Base-by-base conservation (phyloP, 2,113 vertebrate species). In the Chloropsis hardwickii region DNA sequence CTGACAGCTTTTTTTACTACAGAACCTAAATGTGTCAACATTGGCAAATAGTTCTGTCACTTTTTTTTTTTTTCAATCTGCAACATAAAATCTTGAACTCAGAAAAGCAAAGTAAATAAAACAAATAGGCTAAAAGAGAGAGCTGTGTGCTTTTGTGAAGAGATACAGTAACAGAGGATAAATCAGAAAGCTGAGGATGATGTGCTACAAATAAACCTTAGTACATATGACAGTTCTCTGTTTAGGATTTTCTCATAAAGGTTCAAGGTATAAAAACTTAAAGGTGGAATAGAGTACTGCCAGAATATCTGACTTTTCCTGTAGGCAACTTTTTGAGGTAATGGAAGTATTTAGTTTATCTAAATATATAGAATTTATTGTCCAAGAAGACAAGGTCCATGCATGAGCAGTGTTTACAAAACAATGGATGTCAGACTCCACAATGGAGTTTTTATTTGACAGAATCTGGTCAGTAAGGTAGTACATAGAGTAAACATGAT, bases 341-440 rank as follows among this genome's bases (percentile, higher is more conserved):
- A 69, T 95, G 82, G 85, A 95, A 93, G 54, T 96, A 95, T 96
- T 97, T 96, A 95, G 92, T 97, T 97, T 91, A 93, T 92, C 77
- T 95, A 97, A 97, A 97, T 96, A 96, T 81, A 37, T 91, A 94
- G 93, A 94, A 95, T 97, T 97, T 98, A 95, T 85, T 95, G 87
- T 94, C 71, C 88, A 87, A 94, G 82, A 91, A 93, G 86, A 89
- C 56, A 92, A 95, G 81, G 93, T 94, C 92, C 94, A 60, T 88
- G 88, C 88, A 64, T 94, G 91, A 85, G n/a, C 53, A 83, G 31
- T 88, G 83, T 97, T 96, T 96, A 94, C 85, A 79, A 88, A 96
- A 91, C 90, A 95, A 64, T 87, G 94, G 89, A 79, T 92, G 76
- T 92, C 88, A 95, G 95, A 72, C 84, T 96, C 65, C 62, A 53